These are phyloP conservation scores for Adelognathus sp. DNA, from an alignment of 2,888 invertebrate species.

Conservation along the genomic window DNA sequence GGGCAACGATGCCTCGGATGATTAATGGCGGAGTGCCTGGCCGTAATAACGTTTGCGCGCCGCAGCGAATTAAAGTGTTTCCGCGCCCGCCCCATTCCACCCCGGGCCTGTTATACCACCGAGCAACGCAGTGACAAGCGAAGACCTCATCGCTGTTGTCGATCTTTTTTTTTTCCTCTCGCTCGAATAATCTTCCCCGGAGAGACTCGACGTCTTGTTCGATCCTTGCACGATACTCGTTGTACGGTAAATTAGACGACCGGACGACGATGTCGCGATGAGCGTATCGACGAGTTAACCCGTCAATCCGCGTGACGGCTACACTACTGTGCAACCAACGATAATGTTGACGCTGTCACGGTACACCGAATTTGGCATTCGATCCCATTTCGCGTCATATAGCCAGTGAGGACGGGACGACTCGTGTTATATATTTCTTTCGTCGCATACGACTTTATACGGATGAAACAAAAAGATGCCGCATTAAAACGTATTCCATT, in stretches of 20 bases:
- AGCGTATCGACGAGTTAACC: not conserved
- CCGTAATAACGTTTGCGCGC: slow-evolving; percentile 73
- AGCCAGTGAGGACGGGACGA: not conserved
- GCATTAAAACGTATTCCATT: slow-evolving; percentile 53
- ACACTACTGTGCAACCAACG: too few relatives aligned
- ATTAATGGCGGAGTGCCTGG: slow-evolving; percentile 74
- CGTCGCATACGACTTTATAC: not conserved
- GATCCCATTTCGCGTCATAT: slow-evolving; percentile 45
- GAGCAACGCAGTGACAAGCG: slow-evolving; percentile 4
- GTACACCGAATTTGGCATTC: slow-evolving; percentile 34
- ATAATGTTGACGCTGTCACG: slow-evolving; percentile 23
- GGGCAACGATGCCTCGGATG: slow-evolving; percentile 75
- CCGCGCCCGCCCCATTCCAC: slow-evolving; percentile 59
- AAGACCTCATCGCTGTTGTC: slow-evolving; percentile 1
- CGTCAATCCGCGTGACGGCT: not conserved
- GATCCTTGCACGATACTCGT: slow-evolving; percentile 16
- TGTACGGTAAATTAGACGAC: slow-evolving; percentile 38
- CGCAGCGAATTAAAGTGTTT: slow-evolving; percentile 75
- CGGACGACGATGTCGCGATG: slow-evolving; percentile 2
- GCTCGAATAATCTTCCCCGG: not conserved
- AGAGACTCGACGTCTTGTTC: slow-evolving; percentile 18
- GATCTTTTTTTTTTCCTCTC: not conserved
- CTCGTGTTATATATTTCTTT: slow-evolving; percentile 32
- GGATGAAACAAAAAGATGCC: slow-evolving; percentile 42
- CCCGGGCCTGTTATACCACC: not conserved